phyloP scores from a whole-genome alignment of 2,888 invertebrate species.

The Agriopis aurantiaria region DNA sequence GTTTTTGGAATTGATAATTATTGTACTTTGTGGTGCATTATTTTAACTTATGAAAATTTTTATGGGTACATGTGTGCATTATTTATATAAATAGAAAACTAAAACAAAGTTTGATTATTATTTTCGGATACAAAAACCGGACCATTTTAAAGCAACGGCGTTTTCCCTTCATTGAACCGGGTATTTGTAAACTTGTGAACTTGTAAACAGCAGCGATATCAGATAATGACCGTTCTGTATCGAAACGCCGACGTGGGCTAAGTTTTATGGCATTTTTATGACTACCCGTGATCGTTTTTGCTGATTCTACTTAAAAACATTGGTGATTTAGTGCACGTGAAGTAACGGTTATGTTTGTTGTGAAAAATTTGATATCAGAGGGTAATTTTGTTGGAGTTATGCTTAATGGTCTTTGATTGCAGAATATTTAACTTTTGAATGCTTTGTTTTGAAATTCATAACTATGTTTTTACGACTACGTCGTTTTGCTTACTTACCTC shows the following conservation, averaged over 20 bases:
- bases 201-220: constrained; percentile 30
- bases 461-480: not conserved
- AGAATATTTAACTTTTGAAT: constrained; percentile 6
- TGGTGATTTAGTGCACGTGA: constrained; percentile 50
- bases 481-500: no score
- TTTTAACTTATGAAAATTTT: no score
- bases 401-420: constrained; percentile 13
- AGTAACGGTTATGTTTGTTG: constrained; percentile 38
- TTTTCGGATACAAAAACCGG: not conserved
- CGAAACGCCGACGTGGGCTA: constrained; percentile 43
- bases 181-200: constrained; percentile 28
- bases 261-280: constrained; percentile 58
- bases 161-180: not conserved
- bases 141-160: not conserved
- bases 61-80: no score
- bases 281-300: constrained; percentile 44
- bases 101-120: no score
- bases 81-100: no score
- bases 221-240: constrained; percentile 36
- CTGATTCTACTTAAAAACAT: constrained; percentile 52
- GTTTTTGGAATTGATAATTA: no score
- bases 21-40: no score
- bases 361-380: constrained; percentile 9
- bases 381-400: constrained; percentile 13
- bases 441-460: not conserved